Percentiles rank a stretch among this genome's conserved stretches.
phyloP scores from a whole-genome alignment of 2,113 vertebrate species.

The Protomyctophum bolini region DNA sequence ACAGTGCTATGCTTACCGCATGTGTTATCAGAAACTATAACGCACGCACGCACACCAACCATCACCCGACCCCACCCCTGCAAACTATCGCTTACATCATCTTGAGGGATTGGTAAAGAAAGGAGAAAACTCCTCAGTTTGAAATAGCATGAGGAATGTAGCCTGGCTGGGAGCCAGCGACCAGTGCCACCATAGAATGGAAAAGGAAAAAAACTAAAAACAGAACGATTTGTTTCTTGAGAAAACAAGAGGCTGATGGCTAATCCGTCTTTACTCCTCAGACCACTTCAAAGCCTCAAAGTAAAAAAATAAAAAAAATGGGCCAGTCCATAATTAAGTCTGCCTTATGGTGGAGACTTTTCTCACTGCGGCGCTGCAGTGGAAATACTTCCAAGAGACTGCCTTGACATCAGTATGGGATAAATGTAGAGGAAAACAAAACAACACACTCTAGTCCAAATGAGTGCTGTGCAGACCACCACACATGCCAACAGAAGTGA shows the following conservation, averaged over 20 bases:
- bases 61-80: conserved; percentile 3
- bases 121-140: conserved; percentile 72
- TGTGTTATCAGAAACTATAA: neutral
- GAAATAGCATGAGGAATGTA: conserved; percentile 80
- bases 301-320: conserved; percentile 53
- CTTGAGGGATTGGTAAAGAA: conserved; percentile 64
- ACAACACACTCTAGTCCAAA: neutral
- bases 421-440: conserved; percentile 32
- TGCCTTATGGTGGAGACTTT: conserved; percentile 74
- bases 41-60: conserved; percentile 15
- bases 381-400: conserved; percentile 74
- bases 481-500: neutral
- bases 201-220: conserved; percentile 51
- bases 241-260: conserved; percentile 69
- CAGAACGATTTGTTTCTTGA: conserved; percentile 72
- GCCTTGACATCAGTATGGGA: conserved; percentile 50
- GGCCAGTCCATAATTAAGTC: conserved; percentile 76
- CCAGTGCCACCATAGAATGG: conserved; percentile 58
- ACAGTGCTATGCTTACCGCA: neutral
- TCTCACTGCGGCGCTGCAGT: conserved; percentile 75
- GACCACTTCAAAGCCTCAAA: conserved; percentile 75
- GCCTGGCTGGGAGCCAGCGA: conserved; percentile 71
- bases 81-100: conserved; percentile 58
- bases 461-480: neutral
- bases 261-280: conserved; percentile 77